Evolutionary conservation across 92 coral and sea anemone genomes (phyloP), one percentile per base, ranked within the genome.

Genomic region (Heteractis magnifica): DNA sequence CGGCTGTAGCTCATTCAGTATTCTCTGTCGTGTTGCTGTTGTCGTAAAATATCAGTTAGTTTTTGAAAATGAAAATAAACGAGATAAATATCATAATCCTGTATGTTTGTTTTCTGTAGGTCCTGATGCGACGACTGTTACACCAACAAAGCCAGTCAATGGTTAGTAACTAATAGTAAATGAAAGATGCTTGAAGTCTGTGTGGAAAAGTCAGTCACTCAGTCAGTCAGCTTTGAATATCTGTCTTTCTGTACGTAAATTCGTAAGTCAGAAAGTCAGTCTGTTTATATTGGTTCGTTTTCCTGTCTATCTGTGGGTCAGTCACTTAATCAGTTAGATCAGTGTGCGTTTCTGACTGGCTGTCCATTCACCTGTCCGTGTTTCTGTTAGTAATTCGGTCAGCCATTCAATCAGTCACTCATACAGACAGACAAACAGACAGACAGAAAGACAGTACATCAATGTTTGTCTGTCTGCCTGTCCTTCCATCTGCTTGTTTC

Each of bases 141-240:
- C 97, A 4, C 97, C 97, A 21, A 89, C 94, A 19, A 91, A 65
- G 13, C 91, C 94, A 52, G 84, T 79, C 4, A 90, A 87, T 64
- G 73, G 94, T 90, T 21, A 81, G 93, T 80, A 53, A 4, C 49
- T 68, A 34, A 2, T 34, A 34, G 44, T 34, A 34, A 34, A 34
- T 34, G 44, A 34, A 34, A 34, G 44, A 34, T 34, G 44, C 44
- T 1, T 34, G 44, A 34, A 34, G 34, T 0, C 34, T 26, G 34
- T 26, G 34, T 26, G 34, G 34, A 26, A 26, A 0, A 26, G 44
- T 2, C 44, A 34, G 44, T 62, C 70, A 18, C 10, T 4, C 7
- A 21, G 23, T 10, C 73, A 6, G 49, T 68, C 73, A 0, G 10
- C 12, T 34, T 41, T 48, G 26, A 4, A 0, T 26, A 9, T 51